Conservation (phyloP, 2,888 invertebrate species). For the Netelia virgata region DNA sequence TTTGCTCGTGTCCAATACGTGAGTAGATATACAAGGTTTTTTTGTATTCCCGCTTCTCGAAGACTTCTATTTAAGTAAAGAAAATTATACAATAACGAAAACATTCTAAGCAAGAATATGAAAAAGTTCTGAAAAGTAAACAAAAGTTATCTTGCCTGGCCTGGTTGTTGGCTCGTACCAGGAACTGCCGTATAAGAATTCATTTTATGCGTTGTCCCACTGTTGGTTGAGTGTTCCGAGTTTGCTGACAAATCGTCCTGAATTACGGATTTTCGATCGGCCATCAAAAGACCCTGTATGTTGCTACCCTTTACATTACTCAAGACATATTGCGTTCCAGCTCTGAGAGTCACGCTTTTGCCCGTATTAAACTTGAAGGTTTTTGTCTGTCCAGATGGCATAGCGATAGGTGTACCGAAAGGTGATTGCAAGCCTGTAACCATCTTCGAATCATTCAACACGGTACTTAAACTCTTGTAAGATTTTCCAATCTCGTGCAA, state of each 20-base stretch:
- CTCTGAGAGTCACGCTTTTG: slow-evolving; percentile 77
- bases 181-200: slow-evolving; percentile 53
- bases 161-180: slow-evolving; percentile 73
- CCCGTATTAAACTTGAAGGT: slow-evolving; percentile 77
- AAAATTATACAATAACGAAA: background rate
- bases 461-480: slow-evolving; percentile 40
- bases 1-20: slow-evolving; percentile 90
- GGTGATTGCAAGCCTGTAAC: slow-evolving; percentile 63
- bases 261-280: slow-evolving; percentile 45
- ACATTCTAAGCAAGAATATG: background rate
- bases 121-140: background rate
- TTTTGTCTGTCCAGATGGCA: slow-evolving; percentile 73
- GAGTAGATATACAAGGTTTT: slow-evolving; percentile 89
- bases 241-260: slow-evolving; percentile 33
- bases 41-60: slow-evolving; percentile 54
- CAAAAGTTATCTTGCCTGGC: slow-evolving; percentile 69
- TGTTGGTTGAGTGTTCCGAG: slow-evolving; percentile 26
- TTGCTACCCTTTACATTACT: slow-evolving; percentile 76
- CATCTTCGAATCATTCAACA: slow-evolving; percentile 41
- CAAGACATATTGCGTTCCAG: slow-evolving; percentile 77
- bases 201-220: slow-evolving; percentile 10
- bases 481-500: slow-evolving; percentile 28
- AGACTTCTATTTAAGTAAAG: slow-evolving; percentile 14
- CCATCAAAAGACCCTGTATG: slow-evolving; percentile 72
- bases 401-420: slow-evolving; percentile 74